Evolutionary conservation across 2,113 vertebrate species (phyloP), one percentile per base, ranked within the genome.

Genomic region (Hypanus sabinus): DNA sequence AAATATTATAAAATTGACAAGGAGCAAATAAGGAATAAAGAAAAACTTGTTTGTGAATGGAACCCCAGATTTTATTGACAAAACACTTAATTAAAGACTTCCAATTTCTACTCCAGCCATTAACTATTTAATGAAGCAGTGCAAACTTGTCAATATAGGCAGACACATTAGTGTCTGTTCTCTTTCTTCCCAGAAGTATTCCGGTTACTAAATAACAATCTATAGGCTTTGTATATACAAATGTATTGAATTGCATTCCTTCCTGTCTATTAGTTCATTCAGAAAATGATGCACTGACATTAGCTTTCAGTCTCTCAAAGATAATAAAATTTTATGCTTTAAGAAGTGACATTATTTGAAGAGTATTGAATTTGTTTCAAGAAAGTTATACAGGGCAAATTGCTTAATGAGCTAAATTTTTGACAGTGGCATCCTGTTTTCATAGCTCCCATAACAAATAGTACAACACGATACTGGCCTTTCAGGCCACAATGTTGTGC

Each of bases 81-180:
- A 55, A 38, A 4, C 38, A 93, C 73, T 93, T 73, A 46, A 75
- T 93, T 92, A 93, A 55, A 73, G 68, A 24, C 33, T 92, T 75
- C 27, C 36, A 93, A 93, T 73, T 93, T 55, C 10, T 73, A 30
- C 91, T 55, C 33, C 65, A 93, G 36, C 27, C 91, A 93, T 73
- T 93, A 93, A 75, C 91, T 93, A 93, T 93, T 93, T 93, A 73
- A 24, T 75, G 68, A 73, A 73, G 91, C 91, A 75, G 70, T 71
- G 68, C 36, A 93, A 27, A 73, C 24, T 16, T 55, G 70, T 93
- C 70, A 55, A 75, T 93, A 93, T 73, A 38, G 22, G 11, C 91
- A 75, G 90, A 92, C 24, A 92, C 65, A 92, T 92, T 92, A 71
- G 90, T 30, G 70, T 93, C 91, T 70, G n/a, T 73, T 73, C 91